Percentiles rank a stretch among this genome's conserved stretches.
phyloP scores from a whole-genome alignment of 1,140 invertebrate species.

The Ceratosolen solmsi region DNA sequence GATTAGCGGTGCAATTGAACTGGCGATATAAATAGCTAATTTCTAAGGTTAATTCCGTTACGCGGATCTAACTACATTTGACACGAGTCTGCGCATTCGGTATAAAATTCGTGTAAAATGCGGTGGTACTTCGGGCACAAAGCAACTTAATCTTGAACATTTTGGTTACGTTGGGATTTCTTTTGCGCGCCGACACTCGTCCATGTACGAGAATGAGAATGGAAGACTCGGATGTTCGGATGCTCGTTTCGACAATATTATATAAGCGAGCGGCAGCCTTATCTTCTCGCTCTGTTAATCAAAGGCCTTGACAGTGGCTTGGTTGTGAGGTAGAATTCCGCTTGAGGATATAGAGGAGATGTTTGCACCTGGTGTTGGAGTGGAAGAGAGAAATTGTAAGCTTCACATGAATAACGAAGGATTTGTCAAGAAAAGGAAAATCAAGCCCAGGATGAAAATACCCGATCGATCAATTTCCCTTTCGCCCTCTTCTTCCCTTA shows the following conservation, averaged over 20 bases:
- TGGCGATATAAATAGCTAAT: too few relatives aligned
- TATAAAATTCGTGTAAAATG: too few relatives aligned
- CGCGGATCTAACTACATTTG: too few relatives aligned
- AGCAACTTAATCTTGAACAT: too few relatives aligned
- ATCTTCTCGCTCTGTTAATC: neutral
- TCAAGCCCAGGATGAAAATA: slow-evolving; percentile 37
- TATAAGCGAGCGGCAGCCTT: neutral
- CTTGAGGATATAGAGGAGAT: neutral
- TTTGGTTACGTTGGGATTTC: too few relatives aligned
- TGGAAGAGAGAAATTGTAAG: neutral
- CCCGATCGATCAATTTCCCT: slow-evolving; percentile 40
- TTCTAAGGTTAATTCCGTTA: too few relatives aligned
- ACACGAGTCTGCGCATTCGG: too few relatives aligned
- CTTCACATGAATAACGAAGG: slow-evolving; percentile 22
- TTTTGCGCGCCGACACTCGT: too few relatives aligned
- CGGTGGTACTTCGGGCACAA: too few relatives aligned
- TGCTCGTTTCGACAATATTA: neutral
- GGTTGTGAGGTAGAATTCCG: neutral
- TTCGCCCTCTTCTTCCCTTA: slow-evolving; percentile 13
- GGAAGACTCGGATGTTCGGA: too few relatives aligned
- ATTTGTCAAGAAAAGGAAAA: slow-evolving; percentile 50
- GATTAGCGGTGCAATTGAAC: too few relatives aligned
- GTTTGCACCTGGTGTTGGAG: neutral
- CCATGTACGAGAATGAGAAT: neutral
- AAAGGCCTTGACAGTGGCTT: neutral